Evolutionary conservation across 2,797 vertebrate genomes (phyloP).

Genomic region (Peromyscus attwateri): DNA sequence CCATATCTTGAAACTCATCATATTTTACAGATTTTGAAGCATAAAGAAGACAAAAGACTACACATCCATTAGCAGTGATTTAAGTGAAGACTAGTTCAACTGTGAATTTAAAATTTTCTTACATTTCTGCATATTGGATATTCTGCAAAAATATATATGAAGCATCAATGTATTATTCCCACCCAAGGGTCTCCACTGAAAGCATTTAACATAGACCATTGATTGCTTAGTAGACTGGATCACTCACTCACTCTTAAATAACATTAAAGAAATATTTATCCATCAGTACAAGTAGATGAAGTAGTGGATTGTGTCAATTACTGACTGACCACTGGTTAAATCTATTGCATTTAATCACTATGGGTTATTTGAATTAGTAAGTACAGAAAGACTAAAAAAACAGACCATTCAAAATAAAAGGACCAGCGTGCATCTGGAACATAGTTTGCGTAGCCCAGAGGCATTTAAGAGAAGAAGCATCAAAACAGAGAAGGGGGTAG

Average conservation of each 20-base stretch:
- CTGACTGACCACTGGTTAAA: not conserved
- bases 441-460: constrained; percentile 26
- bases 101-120: not conserved
- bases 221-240: not conserved
- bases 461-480: constrained; percentile 19
- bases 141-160: constrained; percentile 26
- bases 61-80: not conserved
- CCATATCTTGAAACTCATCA: not conserved
- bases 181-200: constrained; percentile 14
- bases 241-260: constrained; percentile 15
- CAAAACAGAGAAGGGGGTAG: not conserved
- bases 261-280: constrained; percentile 24
- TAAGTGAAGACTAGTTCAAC: not conserved
- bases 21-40: not conserved
- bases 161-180: not conserved
- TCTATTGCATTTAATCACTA: constrained; percentile 24
- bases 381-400: constrained; percentile 73
- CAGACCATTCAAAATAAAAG: constrained; percentile 70
- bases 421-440: constrained; percentile 3
- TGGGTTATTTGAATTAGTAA: constrained; percentile 65
- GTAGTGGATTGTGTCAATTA: not conserved
- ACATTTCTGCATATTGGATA: constrained; percentile 11
- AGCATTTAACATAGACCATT: constrained; percentile 24
- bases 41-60: constrained; percentile 14
- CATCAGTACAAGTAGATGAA: not conserved